phyloP scores from a whole-genome alignment of 2,113 vertebrate species.

The Neogobius melanostomus region DNA sequence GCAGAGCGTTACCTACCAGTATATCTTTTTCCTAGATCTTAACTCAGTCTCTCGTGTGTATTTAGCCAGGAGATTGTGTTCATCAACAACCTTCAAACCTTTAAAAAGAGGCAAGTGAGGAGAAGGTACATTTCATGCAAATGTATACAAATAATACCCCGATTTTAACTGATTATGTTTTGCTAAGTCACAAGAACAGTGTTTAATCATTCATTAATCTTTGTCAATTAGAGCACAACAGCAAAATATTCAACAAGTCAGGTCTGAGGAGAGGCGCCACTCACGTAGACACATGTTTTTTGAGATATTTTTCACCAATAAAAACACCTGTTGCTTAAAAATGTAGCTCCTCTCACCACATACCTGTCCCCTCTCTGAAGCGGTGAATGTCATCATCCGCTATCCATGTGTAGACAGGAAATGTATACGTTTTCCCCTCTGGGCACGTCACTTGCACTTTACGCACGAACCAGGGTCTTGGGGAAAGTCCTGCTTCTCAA shows the following conservation, averaged over 20 bases:
- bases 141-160: no score
- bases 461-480: slow-evolving; percentile 55
- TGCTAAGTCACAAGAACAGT: no score
- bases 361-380: slow-evolving; percentile 55
- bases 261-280: no score
- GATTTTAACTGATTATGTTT: no score
- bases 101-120: background rate
- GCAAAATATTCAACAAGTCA: no score
- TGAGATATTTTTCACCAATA: no score
- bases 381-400: slow-evolving; percentile 19
- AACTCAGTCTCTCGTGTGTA: background rate
- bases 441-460: slow-evolving; percentile 54
- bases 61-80: background rate
- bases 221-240: no score
- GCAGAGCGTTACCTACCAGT: background rate
- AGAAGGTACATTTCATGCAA: no score
- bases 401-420: slow-evolving; percentile 68
- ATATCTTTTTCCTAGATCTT: background rate
- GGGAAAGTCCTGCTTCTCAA: slow-evolving; percentile 41
- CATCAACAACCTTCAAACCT: background rate
- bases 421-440: slow-evolving; percentile 38
- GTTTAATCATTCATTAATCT: no score
- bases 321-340: no score
- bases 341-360: background rate
- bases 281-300: no score